phyloP scores from a whole-genome alignment of 2,888 invertebrate genomes.

The Mechanitis messenoides region DNA sequence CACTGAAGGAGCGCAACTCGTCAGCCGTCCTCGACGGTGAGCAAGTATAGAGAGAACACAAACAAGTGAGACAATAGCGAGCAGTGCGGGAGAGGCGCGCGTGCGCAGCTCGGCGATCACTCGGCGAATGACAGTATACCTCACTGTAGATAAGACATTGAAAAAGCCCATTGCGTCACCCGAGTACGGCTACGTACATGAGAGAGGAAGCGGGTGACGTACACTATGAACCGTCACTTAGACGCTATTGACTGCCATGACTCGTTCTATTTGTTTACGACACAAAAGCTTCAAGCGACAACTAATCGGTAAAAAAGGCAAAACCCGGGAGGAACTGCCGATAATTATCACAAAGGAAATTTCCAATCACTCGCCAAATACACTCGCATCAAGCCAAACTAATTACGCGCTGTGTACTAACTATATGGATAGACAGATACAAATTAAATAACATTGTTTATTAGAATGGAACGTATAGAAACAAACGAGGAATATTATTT shows the following conservation, averaged over 20 bases:
- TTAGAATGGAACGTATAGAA: too few species aligned
- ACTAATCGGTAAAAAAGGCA: conserved; percentile 22
- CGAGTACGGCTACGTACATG: conserved; percentile 69
- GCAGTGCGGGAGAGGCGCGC: conserved; percentile 53
- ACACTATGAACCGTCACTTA: conserved; percentile 60
- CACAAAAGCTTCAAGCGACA: conserved; percentile 41
- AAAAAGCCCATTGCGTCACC: conserved; percentile 76
- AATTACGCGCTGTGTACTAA: too few species aligned
- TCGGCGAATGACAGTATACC: conserved; percentile 72
- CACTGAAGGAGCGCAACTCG: conserved; percentile 65
- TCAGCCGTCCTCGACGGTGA: conserved; percentile 69
- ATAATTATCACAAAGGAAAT: background rate
- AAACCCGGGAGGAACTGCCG: conserved; percentile 4
- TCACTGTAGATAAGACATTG: conserved; percentile 75
- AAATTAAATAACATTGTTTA: too few species aligned
- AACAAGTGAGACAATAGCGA: conserved; percentile 65
- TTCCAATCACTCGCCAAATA: background rate
- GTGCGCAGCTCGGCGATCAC: conserved; percentile 67
- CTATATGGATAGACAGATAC: too few species aligned
- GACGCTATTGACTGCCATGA: conserved; percentile 56
- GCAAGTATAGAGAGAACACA: conserved; percentile 55
- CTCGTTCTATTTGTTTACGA: conserved; percentile 53
- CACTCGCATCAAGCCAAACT: too few species aligned
- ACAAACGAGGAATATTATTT: too few species aligned
- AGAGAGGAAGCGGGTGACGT: conserved; percentile 72